Percentiles rank a stretch among this genome's conserved stretches.
These are phyloP conservation scores for Phengaris arion DNA, from an alignment of 2,888 invertebrate species.

Conservation along the genomic window DNA sequence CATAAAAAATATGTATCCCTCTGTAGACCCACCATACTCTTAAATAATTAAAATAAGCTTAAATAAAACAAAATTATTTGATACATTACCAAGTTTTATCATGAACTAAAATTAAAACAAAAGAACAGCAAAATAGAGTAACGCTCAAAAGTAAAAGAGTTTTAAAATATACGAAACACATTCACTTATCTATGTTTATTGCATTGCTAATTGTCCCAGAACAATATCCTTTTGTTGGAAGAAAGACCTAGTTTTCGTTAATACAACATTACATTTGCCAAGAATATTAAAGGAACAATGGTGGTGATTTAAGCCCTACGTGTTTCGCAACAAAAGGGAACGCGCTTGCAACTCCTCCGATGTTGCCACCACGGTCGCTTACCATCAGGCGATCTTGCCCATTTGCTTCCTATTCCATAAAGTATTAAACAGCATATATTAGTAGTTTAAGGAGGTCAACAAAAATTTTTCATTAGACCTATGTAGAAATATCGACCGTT, in stretches of 20 bases:
- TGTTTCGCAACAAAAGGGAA: conserved; percentile 26
- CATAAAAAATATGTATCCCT: too few species aligned
- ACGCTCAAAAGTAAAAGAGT: conserved; percentile 13
- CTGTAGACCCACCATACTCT: too few species aligned
- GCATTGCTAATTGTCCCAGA: conserved; percentile 68
- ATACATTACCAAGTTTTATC: too few species aligned
- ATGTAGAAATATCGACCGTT: not conserved
- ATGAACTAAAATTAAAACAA: not conserved
- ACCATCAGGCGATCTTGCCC: not conserved
- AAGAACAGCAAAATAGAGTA: not conserved
- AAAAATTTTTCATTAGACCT: too few species aligned
- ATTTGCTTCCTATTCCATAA: too few species aligned
- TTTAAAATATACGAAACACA: conserved; percentile 44
- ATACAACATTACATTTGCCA: conserved; percentile 40
- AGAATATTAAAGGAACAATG: conserved; percentile 39
- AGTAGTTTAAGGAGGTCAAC: too few species aligned
- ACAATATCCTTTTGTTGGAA: conserved; percentile 75
- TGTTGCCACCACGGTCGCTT: not conserved
- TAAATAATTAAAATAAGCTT: too few species aligned
- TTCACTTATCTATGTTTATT: conserved; percentile 72
- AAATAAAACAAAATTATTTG: too few species aligned
- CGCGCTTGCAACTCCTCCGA: conserved; percentile 28
- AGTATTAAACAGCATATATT: too few species aligned
- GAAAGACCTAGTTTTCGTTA: conserved; percentile 69
- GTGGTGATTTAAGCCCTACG: conserved; percentile 31